Evolutionary conservation across 2,797 vertebrate genomes (phyloP).

Genomic region (Cossypha heuglini): DNA sequence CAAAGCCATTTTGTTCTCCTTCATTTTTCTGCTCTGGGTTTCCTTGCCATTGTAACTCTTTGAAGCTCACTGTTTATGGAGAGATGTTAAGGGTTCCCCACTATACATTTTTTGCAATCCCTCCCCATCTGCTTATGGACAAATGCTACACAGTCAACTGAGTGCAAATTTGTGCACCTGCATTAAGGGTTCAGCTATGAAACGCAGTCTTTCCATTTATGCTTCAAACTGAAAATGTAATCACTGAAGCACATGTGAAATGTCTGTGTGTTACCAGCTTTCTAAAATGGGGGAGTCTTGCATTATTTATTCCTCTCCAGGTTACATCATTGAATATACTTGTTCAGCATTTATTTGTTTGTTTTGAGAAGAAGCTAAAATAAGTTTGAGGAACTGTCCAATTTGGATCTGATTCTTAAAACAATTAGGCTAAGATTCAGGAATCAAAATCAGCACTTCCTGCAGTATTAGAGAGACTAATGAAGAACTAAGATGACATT

Average conservation of each 20-base stretch:
- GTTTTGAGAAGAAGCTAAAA: constrained; percentile 4
- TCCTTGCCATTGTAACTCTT: constrained; percentile 37
- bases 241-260: not conserved
- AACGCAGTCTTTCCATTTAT: not conserved
- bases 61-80: constrained; percentile 5
- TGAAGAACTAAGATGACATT: not conserved
- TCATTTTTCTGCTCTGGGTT: constrained; percentile 26
- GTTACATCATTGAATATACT: not conserved
- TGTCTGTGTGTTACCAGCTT: not conserved
- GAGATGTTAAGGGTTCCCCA: not conserved
- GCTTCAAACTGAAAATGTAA: not conserved
- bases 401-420: constrained; percentile 4
- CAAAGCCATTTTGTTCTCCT: constrained; percentile 40
- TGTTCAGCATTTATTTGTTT: constrained; percentile 24
- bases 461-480: constrained; percentile 31
- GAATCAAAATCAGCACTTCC: constrained; percentile 25
- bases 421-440: constrained; percentile 23
- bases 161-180: not conserved
- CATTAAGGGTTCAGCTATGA: not conserved
- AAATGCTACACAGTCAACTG: not conserved
- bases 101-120: not conserved
- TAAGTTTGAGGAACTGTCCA: constrained; percentile 7
- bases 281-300: not conserved
- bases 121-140: not conserved
- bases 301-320: constrained; percentile 15